A percentile compares a stretch with the other conserved stretches of the same genome.
Evolutionary conservation across 2,797 vertebrate genomes (phyloP).

Genomic region (Falco peregrinus): DNA sequence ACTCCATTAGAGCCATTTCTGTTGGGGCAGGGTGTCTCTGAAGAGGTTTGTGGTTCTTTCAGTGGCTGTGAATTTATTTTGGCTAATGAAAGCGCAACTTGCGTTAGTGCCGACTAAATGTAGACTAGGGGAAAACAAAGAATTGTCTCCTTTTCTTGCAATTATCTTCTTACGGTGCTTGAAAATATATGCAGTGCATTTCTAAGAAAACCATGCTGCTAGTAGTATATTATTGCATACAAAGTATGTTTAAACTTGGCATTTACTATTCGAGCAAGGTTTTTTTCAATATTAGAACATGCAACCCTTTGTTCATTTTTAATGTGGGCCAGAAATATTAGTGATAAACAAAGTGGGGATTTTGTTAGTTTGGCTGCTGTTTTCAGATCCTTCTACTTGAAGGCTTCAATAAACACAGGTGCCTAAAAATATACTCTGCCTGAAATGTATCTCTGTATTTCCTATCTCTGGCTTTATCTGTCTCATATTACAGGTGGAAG

Average conservation of each 20-base stretch:
- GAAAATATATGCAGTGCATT: background rate
- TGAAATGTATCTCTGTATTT: background rate
- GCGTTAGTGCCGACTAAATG: background rate
- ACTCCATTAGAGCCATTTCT: background rate
- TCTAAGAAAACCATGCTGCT: background rate
- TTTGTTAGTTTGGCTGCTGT: conserved; percentile 9
- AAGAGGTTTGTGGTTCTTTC: conserved; percentile 2
- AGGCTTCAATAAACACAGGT: background rate
- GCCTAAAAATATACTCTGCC: background rate
- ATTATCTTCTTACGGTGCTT: conserved; percentile 38
- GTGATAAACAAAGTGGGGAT: background rate
- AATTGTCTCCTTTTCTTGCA: conserved; percentile 20
- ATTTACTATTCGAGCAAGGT: conserved; percentile 1
- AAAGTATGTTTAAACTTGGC: conserved; percentile 7
- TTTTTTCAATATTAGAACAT: background rate
- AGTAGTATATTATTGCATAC: background rate
- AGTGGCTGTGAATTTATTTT: conserved; percentile 11
- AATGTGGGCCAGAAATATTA: background rate
- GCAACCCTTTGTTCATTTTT: background rate
- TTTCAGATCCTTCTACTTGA: background rate
- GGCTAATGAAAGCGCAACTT: background rate
- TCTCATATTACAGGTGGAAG: background rate
- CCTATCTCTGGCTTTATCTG: background rate
- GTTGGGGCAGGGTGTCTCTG: background rate
- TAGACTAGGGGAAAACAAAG: background rate